Conservation (phyloP, 2,797 vertebrate genomes). For the Sebastes matsubarae region DNA sequence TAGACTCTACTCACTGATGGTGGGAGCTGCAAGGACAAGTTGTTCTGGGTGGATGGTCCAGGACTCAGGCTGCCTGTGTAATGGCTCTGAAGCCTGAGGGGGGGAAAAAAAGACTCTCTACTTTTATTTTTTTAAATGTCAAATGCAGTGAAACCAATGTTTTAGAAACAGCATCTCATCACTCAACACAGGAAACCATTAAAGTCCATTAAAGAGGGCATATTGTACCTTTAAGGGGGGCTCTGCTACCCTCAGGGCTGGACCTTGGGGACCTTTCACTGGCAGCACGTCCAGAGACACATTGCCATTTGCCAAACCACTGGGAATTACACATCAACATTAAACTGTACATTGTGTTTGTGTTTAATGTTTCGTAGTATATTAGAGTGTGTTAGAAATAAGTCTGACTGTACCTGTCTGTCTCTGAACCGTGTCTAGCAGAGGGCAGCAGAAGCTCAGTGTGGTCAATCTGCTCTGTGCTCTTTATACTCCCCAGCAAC, state of each 20-base stretch:
- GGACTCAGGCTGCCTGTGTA: slow-evolving; percentile 62
- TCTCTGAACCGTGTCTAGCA: slow-evolving; percentile 47
- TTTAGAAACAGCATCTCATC: not conserved
- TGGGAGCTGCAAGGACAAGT: slow-evolving; percentile 85
- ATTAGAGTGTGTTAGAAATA: not conserved
- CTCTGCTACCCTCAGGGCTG: slow-evolving; percentile 67
- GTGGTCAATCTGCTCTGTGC: slow-evolving; percentile 58
- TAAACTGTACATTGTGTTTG: not conserved
- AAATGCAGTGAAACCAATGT: not conserved
- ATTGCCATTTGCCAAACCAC: slow-evolving; percentile 76
- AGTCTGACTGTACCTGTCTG: slow-evolving; percentile 78
- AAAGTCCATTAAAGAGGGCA: not conserved
- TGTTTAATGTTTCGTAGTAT: not conserved
- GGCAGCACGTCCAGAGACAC: slow-evolving; percentile 92
- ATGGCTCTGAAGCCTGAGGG: slow-evolving; percentile 48
- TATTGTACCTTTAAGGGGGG: slow-evolving; percentile 64
- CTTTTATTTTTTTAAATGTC: not conserved
- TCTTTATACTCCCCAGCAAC: slow-evolving; percentile 79
- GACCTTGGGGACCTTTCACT: slow-evolving; percentile 93
- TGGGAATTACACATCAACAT: slow-evolving; percentile 59
- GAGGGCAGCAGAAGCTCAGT: slow-evolving; percentile 62
- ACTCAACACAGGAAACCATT: not conserved
- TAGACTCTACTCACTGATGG: slow-evolving; percentile 84
- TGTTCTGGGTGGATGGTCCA: slow-evolving; percentile 89
- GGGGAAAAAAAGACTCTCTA: not conserved